A percentile compares a stretch with the other conserved stretches of the same genome.
Conservation (phyloP, 2,113 vertebrate species). For the Tautogolabrus adspersus region DNA sequence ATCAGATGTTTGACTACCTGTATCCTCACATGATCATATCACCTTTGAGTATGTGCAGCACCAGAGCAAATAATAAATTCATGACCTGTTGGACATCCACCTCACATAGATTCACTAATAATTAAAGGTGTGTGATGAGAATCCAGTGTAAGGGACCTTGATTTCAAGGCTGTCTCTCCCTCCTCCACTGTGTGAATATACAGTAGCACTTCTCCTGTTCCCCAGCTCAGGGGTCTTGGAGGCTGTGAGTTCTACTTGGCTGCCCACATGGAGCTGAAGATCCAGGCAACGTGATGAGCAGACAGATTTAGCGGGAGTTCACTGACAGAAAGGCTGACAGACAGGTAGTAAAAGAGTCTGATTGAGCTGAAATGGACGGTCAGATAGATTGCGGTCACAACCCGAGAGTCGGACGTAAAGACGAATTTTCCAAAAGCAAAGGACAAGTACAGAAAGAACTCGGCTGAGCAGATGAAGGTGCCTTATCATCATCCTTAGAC, state of each 20-base stretch:
- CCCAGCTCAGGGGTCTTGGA: conserved; percentile 23
- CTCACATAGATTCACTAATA: conserved; percentile 18
- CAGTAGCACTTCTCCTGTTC: conserved; percentile 29
- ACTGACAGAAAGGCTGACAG: conserved; percentile 26
- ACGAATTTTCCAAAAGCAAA: conserved; percentile 38
- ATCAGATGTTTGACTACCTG: not conserved
- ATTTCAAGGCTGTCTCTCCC: conserved; percentile 2
- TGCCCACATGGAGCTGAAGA: conserved; percentile 56
- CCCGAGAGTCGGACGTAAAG: conserved; percentile 15
- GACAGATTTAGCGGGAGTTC: conserved; percentile 46
- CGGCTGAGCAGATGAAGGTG: conserved; percentile 4
- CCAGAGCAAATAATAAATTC: conserved; percentile 15
- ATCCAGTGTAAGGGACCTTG: not conserved
- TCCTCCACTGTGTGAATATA: conserved; percentile 26
- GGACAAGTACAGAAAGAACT: conserved; percentile 24
- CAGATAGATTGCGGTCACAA: conserved; percentile 21
- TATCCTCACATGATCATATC: not conserved
- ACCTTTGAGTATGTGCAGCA: not conserved
- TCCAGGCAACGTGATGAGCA: conserved; percentile 51
- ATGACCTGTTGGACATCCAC: conserved; percentile 9
- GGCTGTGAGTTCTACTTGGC: conserved; percentile 66
- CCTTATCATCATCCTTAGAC: conserved; percentile 25
- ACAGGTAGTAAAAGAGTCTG: conserved; percentile 34
- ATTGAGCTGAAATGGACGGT: conserved; percentile 28
- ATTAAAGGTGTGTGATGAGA: conserved; percentile 22